phyloP scores from a whole-genome alignment of 2,888 invertebrate genomes.

The Merodon equestris region DNA sequence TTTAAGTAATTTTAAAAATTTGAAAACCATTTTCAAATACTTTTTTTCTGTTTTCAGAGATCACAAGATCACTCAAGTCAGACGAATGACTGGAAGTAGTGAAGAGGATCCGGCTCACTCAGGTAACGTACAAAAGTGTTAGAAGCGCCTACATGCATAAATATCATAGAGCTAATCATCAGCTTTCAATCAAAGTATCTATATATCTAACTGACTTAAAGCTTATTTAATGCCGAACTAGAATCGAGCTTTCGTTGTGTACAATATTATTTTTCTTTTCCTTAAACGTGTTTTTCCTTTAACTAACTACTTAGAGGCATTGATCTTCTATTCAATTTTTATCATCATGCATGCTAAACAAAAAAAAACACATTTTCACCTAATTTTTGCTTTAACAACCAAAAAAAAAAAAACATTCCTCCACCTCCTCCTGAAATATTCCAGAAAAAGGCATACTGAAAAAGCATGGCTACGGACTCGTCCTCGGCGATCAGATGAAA shows the following conservation, averaged over 20 bases:
- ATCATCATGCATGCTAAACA: constrained; percentile 47
- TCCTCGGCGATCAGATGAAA: constrained; percentile 85
- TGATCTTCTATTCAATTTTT: constrained; percentile 3
- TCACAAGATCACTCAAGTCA: constrained; percentile 88
- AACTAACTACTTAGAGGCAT: constrained; percentile 32
- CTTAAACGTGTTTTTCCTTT: too few species aligned
- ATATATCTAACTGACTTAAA: too few species aligned
- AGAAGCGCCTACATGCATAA: constrained; percentile 11
- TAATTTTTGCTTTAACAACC: background rate
- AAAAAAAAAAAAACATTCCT: constrained; percentile 73
- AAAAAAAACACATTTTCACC: constrained; percentile 25
- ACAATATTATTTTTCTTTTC: constrained; percentile 12
- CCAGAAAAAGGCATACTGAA: constrained; percentile 96
- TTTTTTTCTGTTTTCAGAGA: constrained; percentile 81
- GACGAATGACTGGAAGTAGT: constrained; percentile 85
- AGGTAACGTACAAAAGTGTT: constrained; percentile 79
- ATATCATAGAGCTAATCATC: background rate
- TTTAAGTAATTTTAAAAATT: too few species aligned
- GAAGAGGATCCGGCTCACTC: constrained; percentile 89
- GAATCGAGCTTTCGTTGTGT: constrained; percentile 35
- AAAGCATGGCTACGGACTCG: constrained; percentile 89
- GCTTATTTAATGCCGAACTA: too few species aligned
- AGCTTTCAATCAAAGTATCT: constrained; percentile 2
- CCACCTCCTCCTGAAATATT: constrained; percentile 31
- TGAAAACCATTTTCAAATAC: too few species aligned